These are phyloP conservation scores for Ascaphus truei DNA, from an alignment of 2,113 vertebrate species.

Conservation along the genomic window DNA sequence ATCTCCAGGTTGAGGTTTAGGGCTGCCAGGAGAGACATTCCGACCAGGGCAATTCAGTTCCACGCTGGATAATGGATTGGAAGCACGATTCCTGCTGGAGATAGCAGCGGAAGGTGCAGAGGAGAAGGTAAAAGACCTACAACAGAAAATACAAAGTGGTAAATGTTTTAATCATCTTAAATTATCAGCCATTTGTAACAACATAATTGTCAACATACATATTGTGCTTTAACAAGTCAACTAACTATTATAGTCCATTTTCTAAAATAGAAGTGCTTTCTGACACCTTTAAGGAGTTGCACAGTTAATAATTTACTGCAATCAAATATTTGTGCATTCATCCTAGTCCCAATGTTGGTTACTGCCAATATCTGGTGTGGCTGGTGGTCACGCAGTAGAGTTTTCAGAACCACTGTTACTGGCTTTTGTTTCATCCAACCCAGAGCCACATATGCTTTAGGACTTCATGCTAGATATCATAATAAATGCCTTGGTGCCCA, in stretches of 20 bases:
- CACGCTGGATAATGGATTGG: not conserved
- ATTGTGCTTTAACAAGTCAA: not conserved
- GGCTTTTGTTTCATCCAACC: too few relatives aligned
- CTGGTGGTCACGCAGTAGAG: too few relatives aligned
- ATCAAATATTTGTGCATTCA: too few relatives aligned
- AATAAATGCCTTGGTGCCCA: too few relatives aligned
- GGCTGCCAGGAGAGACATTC: slow-evolving; percentile 40
- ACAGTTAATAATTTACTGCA: too few relatives aligned
- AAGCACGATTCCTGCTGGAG: slow-evolving; percentile 14
- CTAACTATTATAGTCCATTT: too few relatives aligned
- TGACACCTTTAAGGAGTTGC: too few relatives aligned
- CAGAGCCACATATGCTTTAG: too few relatives aligned
- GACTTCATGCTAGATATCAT: too few relatives aligned
- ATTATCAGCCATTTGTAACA: not conserved
- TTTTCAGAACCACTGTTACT: too few relatives aligned
- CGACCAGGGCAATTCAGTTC: not conserved
- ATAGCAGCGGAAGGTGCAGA: slow-evolving; percentile 13
- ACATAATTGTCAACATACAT: not conserved
- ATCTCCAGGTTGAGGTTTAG: slow-evolving; percentile 36
- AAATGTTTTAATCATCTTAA: not conserved
- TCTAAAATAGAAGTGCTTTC: not conserved
- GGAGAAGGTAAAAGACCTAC: not conserved
- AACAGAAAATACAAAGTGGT: not conserved
- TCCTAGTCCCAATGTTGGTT: too few relatives aligned
- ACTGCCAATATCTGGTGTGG: too few relatives aligned